Percentiles rank a stretch among this genome's conserved stretches.
Evolutionary conservation across 2,888 invertebrate genomes (phyloP).

Genomic region (Athalia rosae): DNA sequence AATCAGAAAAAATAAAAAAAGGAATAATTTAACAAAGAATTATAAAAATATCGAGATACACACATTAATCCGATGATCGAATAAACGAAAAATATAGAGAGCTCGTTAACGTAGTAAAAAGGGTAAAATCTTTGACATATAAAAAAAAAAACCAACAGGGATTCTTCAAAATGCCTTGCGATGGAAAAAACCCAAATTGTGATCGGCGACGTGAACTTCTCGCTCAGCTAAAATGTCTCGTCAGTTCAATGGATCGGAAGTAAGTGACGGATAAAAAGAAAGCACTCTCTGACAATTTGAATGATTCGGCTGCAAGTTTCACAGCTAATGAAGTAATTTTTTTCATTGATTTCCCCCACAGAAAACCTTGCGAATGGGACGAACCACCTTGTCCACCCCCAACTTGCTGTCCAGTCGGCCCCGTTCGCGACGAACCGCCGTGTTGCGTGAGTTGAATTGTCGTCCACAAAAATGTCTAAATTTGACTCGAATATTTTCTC

Average conservation of each 20-base stretch:
- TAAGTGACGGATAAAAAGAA: constrained; percentile 49
- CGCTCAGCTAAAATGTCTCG: constrained; percentile 67
- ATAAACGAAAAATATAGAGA: background rate
- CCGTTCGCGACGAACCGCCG: constrained; percentile 50
- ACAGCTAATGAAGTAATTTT: background rate
- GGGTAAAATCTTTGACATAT: constrained; percentile 6
- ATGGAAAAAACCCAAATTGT: constrained; percentile 68
- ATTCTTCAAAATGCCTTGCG: constrained; percentile 65
- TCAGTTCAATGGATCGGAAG: constrained; percentile 68
- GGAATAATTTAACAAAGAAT: constrained; percentile 11
- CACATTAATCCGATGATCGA: background rate
- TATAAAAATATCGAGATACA: background rate
- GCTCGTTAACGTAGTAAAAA: background rate
- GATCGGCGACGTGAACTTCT: constrained; percentile 65
- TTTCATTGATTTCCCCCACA: constrained; percentile 46
- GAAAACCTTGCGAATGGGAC: constrained; percentile 71
- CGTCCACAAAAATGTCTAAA: background rate
- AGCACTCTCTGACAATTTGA: no score
- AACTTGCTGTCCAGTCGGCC: constrained; percentile 55
- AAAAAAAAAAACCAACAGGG: background rate
- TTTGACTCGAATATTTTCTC: constrained; percentile 19
- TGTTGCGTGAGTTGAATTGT: constrained; percentile 58
- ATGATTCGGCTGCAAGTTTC: no score
- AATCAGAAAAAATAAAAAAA: background rate
- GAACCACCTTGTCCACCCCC: constrained; percentile 61